Base-by-base conservation (phyloP, 2,797 vertebrate genomes). In the Sebastes jordani region DNA sequence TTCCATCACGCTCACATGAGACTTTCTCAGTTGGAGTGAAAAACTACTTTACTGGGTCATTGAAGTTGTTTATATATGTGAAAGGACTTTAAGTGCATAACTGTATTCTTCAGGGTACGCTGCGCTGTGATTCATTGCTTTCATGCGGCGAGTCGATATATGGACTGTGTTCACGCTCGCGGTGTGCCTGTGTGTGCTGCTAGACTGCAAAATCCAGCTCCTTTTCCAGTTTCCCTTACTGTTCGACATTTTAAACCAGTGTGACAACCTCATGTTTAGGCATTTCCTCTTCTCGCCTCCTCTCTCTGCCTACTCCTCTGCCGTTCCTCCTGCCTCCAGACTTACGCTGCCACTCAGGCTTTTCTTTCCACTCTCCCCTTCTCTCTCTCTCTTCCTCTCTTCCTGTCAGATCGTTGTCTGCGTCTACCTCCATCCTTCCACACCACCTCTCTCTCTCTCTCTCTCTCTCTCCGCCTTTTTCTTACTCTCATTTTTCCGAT, bases 201-300 rank as follows among this genome's bases (percentile, higher is more conserved):
- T 32, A 9, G 27, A 69, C 56, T 81, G 85, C 82, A 89, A 58
- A 88, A 82, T 66, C 78, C 72, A 72, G 76, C 76, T 85, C 76
- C 71, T 89, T 87, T 91, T 66, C 83, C 49, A 83, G 69, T 78
- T 74, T 78, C 71, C 36, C 81, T 78, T 49, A 82, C 86, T 82
- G 71, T 86, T 90, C 78, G 79, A 85, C 84, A 81, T 92, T 91
- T 91, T 78, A 86, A 91, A 90, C 87, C 77, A 71, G 65, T 82
- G 77, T 89, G 90, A 92, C 87, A 85, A 63, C 78, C 82, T 93
- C 86, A 84, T 86, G 84, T 80, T 90, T 62, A 88, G 86, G 87
- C 76, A 72, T 85, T 87, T 92, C 89, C 81, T 90, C 70, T 55
- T 59, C 80, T 79, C 36, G 36, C 78, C 70, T 76, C 58, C 76